phyloP scores from a whole-genome alignment of 2,113 vertebrate genomes.

The Gnathonemus longibarbis region DNA sequence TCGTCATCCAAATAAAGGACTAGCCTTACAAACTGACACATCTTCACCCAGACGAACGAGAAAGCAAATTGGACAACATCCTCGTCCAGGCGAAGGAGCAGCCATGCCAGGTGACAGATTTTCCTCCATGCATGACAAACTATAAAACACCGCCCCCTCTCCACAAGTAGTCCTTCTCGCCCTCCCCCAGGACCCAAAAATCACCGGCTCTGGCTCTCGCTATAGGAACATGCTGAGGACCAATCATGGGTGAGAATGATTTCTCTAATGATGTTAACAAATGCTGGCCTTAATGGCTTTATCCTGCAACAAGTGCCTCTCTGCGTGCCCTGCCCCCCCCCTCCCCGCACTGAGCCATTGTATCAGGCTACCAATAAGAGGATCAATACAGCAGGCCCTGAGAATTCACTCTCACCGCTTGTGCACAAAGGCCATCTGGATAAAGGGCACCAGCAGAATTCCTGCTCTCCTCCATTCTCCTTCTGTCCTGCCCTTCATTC shows the following conservation, averaged over 20 bases:
- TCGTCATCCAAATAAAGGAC: background rate
- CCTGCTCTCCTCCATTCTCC: background rate
- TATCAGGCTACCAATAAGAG: conserved; percentile 10
- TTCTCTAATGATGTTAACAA: conserved; percentile 1
- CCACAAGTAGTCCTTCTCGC: background rate
- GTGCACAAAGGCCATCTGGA: conserved; percentile 4
- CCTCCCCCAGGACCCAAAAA: background rate
- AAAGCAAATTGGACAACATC: background rate
- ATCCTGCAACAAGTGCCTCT: background rate
- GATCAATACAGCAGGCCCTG: conserved; percentile 7
- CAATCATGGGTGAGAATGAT: background rate
- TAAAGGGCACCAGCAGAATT: background rate
- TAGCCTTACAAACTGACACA: background rate
- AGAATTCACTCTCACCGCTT: background rate
- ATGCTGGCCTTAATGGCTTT: conserved; percentile 15
- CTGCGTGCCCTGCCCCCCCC: background rate
- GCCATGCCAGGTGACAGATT: background rate
- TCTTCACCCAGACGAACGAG: background rate
- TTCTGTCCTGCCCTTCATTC: background rate
- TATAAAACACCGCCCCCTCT: background rate
- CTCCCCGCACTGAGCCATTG: background rate
- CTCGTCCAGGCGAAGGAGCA: background rate
- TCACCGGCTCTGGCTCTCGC: background rate
- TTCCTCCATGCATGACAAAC: background rate
- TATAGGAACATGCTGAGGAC: background rate